phyloP scores from a whole-genome alignment of 2,113 vertebrate genomes.

The Pagrus major region DNA sequence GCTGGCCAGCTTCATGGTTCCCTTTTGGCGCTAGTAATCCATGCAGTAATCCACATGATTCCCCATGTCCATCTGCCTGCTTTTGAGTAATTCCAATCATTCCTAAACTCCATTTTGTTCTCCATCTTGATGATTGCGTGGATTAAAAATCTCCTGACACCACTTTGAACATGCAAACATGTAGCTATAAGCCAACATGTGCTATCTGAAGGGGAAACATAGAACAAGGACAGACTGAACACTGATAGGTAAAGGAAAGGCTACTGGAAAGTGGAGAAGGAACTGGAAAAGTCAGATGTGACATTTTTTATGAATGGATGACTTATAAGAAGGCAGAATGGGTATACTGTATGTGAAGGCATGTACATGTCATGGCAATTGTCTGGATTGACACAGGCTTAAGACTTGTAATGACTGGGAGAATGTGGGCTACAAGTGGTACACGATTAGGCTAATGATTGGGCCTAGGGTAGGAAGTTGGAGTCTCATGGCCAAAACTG shows the following conservation, averaged over 20 bases:
- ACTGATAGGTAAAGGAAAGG: constrained; percentile 9
- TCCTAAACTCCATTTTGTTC: constrained; percentile 20
- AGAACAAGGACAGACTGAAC: not conserved
- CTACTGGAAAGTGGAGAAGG: not conserved
- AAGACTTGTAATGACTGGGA: constrained; percentile 11
- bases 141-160: constrained; percentile 55
- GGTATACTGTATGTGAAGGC: not conserved
- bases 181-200: constrained; percentile 31
- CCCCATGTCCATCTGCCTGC: constrained; percentile 48
- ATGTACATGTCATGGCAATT: not conserved
- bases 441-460: constrained; percentile 11
- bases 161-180: constrained; percentile 38
- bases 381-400: not conserved
- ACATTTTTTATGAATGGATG: constrained; percentile 8
- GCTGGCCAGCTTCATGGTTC: constrained; percentile 10
- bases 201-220: constrained; percentile 8
- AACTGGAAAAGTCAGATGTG: not conserved
- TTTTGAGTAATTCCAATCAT: constrained; percentile 52
- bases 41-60: constrained; percentile 53
- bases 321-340: not conserved
- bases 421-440: not conserved
- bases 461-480: not conserved
- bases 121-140: constrained; percentile 34
- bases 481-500: not conserved
- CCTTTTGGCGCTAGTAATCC: constrained; percentile 26